Base-by-base conservation (phyloP, 2,888 invertebrate genomes). In the Blastobasis adustella region DNA sequence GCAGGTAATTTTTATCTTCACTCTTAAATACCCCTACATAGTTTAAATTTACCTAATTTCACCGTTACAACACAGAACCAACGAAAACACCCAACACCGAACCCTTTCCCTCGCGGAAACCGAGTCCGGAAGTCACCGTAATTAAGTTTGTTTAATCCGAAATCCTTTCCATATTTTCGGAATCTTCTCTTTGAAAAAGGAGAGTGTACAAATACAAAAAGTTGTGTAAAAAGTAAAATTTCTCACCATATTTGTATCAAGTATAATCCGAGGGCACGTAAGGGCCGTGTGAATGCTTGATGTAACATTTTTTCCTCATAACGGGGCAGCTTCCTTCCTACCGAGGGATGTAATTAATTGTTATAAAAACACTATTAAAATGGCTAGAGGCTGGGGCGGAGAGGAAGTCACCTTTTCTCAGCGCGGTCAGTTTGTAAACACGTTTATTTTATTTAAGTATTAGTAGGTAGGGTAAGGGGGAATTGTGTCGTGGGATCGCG, bases 251-350 rank as follows among this genome's bases (percentile, higher is more conserved):
- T 44, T 44, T 37, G 4, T 41, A 43, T 45, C 51, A 49, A 23
- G 23, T 49, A 54, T 51, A 51, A 54, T 50, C 55, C 40, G 49
- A 50, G 54, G 49, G 46, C 51, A 45, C 42, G 44, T 37, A 46
- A n/a, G 41, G 44, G 10, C 36, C 61, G 63, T 63, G 63, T 52
- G 63, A 63, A 63, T 51, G n/a, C 36, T 42, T 40, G 49, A 49
- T 41, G 46, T 45, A 40, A 53, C n/a, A 36, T 48, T 38, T 50
- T 52, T 50, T 49, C 50, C 49, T 52, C 49, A 36, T 62, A 63
- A 60, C 61, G 58, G 62, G 51, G 40, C 59, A 54, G 57, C 63
- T 76, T 76, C 78, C 75, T 76, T 73, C 72, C 74, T 68, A 61
- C 55, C 49, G 55, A 58, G 54, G 58, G 58, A 59, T 55, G 58